phyloP scores from a whole-genome alignment of 2,113 vertebrate species.

The Anoplopoma fimbria region DNA sequence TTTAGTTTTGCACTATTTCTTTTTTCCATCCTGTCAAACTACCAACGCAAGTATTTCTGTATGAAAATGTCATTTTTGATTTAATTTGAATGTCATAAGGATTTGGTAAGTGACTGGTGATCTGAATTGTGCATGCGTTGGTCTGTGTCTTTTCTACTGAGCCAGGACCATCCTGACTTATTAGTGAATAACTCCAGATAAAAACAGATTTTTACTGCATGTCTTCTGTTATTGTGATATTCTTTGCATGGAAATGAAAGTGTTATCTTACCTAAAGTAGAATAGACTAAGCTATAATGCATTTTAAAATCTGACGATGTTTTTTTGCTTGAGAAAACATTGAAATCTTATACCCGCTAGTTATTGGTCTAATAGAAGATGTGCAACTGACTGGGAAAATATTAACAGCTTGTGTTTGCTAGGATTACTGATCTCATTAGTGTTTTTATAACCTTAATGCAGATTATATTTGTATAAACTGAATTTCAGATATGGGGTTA shows the following conservation, averaged over 20 bases:
- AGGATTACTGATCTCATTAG: too few species aligned
- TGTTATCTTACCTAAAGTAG: neutral
- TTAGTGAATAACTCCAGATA: neutral
- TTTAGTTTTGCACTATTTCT: slow-evolving; percentile 19
- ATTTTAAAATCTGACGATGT: neutral
- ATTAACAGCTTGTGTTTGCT: neutral
- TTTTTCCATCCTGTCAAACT: neutral
- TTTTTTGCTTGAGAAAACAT: neutral
- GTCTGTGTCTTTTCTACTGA: neutral
- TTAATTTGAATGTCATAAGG: neutral
- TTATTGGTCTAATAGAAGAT: neutral
- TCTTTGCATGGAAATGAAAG: slow-evolving; percentile 28
- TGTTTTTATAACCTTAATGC: neutral
- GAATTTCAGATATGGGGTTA: neutral
- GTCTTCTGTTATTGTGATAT: slow-evolving; percentile 24
- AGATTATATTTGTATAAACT: neutral
- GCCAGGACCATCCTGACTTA: neutral
- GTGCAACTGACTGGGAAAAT: neutral
- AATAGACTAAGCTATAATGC: neutral
- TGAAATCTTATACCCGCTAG: neutral
- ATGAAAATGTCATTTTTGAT: neutral
- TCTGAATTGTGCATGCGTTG: slow-evolving; percentile 27
- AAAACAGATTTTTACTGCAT: slow-evolving; percentile 31
- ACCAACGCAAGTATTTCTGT: neutral
- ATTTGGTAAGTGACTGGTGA: slow-evolving; percentile 18